These are phyloP conservation scores for Drosophila punjabiensis DNA, from an alignment of 1,140 invertebrate species.

Conservation along the genomic window DNA sequence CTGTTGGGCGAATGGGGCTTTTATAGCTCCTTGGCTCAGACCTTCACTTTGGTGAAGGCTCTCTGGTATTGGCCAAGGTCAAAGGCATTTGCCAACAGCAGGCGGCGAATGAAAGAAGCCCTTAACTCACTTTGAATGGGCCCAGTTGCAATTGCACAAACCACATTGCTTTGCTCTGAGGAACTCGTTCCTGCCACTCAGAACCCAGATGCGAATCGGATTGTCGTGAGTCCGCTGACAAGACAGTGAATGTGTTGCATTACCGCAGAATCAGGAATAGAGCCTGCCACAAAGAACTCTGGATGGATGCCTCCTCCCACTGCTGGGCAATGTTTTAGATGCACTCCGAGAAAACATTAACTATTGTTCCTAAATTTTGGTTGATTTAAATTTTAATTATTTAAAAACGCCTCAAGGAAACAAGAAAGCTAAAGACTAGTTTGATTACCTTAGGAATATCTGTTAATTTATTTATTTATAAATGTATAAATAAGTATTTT, in stretches of 20 bases:
- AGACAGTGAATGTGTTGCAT: constrained; percentile 20
- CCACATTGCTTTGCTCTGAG: constrained; percentile 1
- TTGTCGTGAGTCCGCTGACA: constrained; percentile 51
- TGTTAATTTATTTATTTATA: neutral
- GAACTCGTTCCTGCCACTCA: constrained; percentile 54
- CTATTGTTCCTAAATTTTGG: neutral
- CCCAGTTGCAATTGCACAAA: constrained; percentile 54
- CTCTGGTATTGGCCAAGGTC: constrained; percentile 54
- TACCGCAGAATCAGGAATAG: constrained; percentile 8
- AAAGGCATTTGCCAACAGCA: constrained; percentile 53
- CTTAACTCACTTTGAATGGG: constrained; percentile 67
- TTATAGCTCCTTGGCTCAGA: constrained; percentile 50
- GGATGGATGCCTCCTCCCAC: neutral
- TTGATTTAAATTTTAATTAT: neutral
- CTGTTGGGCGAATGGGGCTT: constrained; percentile 26
- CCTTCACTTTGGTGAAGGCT: constrained; percentile 27
- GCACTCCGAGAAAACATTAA: neutral
- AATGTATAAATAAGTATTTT: neutral
- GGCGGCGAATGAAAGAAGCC: constrained; percentile 64
- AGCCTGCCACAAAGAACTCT: constrained; percentile 4
- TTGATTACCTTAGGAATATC: neutral
- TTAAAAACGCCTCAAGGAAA: neutral
- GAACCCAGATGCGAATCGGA: constrained; percentile 45
- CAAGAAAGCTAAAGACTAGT: neutral
- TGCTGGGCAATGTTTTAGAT: neutral